phyloP scores from a whole-genome alignment of 2,113 vertebrate species.

The Vidua chalybeata region DNA sequence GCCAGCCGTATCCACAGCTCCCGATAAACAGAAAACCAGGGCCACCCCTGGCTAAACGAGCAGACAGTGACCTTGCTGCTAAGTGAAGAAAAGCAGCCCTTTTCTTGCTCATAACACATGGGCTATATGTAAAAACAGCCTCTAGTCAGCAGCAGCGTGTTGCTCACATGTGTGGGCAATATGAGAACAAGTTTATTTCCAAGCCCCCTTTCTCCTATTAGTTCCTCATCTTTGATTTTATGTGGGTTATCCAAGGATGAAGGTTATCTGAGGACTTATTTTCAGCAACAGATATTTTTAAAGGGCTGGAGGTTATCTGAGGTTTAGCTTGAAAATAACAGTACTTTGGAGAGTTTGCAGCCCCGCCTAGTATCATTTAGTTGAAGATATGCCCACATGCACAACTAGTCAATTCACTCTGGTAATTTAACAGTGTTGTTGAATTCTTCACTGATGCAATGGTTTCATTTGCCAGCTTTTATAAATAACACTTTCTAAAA shows the following conservation, averaged over 20 bases:
- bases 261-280: constrained; percentile 63
- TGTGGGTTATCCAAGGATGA: constrained; percentile 43
- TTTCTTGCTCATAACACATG: not conserved
- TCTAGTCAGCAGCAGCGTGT: not conserved
- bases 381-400: constrained; percentile 64
- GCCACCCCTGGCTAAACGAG: not conserved
- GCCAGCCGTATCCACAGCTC: not conserved
- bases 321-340: constrained; percentile 63
- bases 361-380: constrained; percentile 35
- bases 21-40: not conserved
- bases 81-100: not conserved
- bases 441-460: constrained; percentile 65
- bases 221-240: constrained; percentile 14
- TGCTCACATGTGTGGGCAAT: constrained; percentile 7
- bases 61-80: not conserved
- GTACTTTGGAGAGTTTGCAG: constrained; percentile 48
- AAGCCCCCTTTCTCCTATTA: constrained; percentile 14
- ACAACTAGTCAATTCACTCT: constrained; percentile 60
- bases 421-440: constrained; percentile 34
- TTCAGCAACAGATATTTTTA: constrained; percentile 64
- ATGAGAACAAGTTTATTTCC: constrained; percentile 3
- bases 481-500: constrained; percentile 70
- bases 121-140: not conserved
- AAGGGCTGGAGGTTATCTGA: constrained; percentile 61
- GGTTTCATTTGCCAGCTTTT: constrained; percentile 54